Base-by-base conservation (phyloP, 2,113 vertebrate genomes). In the Erinaceus europaeus region DNA sequence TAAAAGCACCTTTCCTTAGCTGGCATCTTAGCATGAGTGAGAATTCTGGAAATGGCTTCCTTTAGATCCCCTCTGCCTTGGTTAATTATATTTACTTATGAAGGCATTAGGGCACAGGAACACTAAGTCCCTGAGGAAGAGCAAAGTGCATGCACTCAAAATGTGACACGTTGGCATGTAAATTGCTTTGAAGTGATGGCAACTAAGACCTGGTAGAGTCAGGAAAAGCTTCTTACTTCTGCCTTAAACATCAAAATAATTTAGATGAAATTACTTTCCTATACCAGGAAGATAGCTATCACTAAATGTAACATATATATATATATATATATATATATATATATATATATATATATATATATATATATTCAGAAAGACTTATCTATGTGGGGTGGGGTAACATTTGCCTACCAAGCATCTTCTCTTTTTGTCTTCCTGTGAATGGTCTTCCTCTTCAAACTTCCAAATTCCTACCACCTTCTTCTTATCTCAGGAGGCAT, bases 21-120 rank as follows among this genome's bases (percentile, higher is more conserved):
- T 53, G 52, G 25, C 18, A 12, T 65, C 32, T 44, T 77, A 34
- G 38, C 25, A 44, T 11, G 29, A 73, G 20, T 8, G 25, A 67
- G 29, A 46, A 20, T 9, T 32, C 1, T 1, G 23, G 57, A 38
- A 7, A 71, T 48, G 18, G 7, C 3, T 9, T 61, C 53, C 29
- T 52, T 59, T 29, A 0, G 6, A 0, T 40, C 11, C 21, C 9
- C 10, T 10, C 23, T 4, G 38, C 10, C 6, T 3, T 13, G 44
- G 0, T 25, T 6, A 53, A 61, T 6, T 20, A 29, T 48, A 32
- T 13, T 52, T n/a, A 42, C 14, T 8, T 2, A 23, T 1, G 21
- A 5, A n/a, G 46, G 64, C 44, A 4, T 9, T 1, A 32, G 18
- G 68, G 10, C 17, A 62, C 8, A 57, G 52, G 38, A 2, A 75